phyloP scores from a whole-genome alignment of 2,888 invertebrate species.

The Macrosoma leucophasiata region DNA sequence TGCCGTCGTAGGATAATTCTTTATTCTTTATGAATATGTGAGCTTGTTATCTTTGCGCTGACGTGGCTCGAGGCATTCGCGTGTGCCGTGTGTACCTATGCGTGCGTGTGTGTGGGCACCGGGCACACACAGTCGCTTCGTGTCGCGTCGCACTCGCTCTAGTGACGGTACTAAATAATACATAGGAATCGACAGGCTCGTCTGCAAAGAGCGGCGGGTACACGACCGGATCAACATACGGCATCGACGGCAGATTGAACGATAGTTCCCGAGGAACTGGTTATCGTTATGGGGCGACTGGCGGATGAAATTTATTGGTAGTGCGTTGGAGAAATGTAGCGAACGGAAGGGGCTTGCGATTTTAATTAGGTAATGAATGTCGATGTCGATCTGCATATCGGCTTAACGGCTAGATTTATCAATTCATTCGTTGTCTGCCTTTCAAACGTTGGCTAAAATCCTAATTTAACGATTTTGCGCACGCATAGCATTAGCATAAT shows the following conservation, averaged over 20 bases:
- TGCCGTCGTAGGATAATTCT: slow-evolving; percentile 61
- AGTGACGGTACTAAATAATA: slow-evolving; percentile 70
- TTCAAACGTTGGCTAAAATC: slow-evolving; percentile 57
- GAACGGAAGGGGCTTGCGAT: slow-evolving; percentile 75
- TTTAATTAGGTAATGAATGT: slow-evolving; percentile 77
- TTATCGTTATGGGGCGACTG: slow-evolving; percentile 75
- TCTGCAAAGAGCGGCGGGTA: slow-evolving; percentile 71
- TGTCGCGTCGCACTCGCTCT: slow-evolving; percentile 42
- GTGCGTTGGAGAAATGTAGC: slow-evolving; percentile 74
- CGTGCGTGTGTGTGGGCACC: slow-evolving; percentile 39
- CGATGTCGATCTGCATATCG: slow-evolving; percentile 75
- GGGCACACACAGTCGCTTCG: slow-evolving; percentile 31
- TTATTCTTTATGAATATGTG: slow-evolving; percentile 76
- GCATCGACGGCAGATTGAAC: slow-evolving; percentile 76
- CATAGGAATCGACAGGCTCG: slow-evolving; percentile 70
- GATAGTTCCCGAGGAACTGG: slow-evolving; percentile 76
- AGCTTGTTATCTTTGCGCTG: slow-evolving; percentile 68
- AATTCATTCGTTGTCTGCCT: slow-evolving; percentile 57
- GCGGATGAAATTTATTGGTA: slow-evolving; percentile 76
- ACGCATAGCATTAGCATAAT: no score
- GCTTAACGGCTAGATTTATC: slow-evolving; percentile 72
- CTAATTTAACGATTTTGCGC: slow-evolving; percentile 41
- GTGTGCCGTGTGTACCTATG: slow-evolving; percentile 39
- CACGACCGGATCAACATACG: slow-evolving; percentile 75
- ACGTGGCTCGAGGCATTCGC: slow-evolving; percentile 49